Evolutionary conservation across 2,888 invertebrate species (phyloP), one percentile per base, ranked within the genome.

Genomic region (Leptinotarsa rubiginosa): DNA sequence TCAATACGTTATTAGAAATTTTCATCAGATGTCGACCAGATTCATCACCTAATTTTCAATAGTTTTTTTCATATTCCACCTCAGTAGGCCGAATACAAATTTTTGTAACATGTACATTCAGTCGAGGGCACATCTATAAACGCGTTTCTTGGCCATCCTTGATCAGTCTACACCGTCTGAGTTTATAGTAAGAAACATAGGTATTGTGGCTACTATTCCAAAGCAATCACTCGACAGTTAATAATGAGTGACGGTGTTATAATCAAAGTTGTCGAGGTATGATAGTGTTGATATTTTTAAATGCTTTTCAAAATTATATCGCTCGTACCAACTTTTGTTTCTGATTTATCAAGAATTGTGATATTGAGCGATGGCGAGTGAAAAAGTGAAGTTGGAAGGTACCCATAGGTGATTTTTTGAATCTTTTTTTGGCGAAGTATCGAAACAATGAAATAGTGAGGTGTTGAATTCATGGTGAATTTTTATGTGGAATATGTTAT

Each of bases 261-360:
- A 56, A 56, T 56, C 56, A 56, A 20, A 56, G 56, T 56, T 18
- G 20, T 56, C 3, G 22, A 56, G 56, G 56, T 56, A 56, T 56
- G 56, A 20, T 56, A 56, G 56, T 20, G 20, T 3, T 56, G 15
- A 22, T 56, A 15, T 22, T 56, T 22, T 20, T 56, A 0, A 56
- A 22, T 15, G n/a, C 16, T 50, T n/a, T 10, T 10, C 10, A 41
- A 41, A 41, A 41, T 10, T 4, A 0, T 41, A 41, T 41, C 41
- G 10, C 10, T 41, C 10, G 10, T 41, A 10, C 10, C 41, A 50
- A 1, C 3, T 50, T 16, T 15, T 50, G 15, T 56, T 56, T 56
- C 10, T 56, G 5, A 15, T 20, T 12, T 18, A 18, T 1, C 22
- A 20, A 20, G 3, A 5, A 15, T 22, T 56, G 13, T 13, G 20